Evolutionary conservation across 2,797 vertebrate genomes (phyloP).

Genomic region (Triplophysa yarkandensis): DNA sequence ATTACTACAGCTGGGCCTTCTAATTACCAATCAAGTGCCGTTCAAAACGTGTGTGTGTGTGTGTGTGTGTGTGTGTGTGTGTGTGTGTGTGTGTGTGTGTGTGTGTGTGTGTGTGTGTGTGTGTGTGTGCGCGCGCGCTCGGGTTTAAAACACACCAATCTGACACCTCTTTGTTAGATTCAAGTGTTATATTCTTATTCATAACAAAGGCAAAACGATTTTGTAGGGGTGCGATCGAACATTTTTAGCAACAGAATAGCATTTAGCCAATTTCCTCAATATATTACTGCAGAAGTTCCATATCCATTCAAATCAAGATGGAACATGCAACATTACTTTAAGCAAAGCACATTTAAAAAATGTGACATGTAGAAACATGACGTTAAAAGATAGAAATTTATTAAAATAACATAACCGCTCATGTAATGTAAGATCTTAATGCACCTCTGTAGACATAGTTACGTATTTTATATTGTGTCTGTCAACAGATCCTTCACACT

Average conservation of each 20-base stretch:
- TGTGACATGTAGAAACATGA: too few species aligned
- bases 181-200: slow-evolving; percentile 10
- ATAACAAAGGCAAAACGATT: slow-evolving; percentile 23
- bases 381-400: too few species aligned
- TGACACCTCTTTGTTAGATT: slow-evolving; percentile 12
- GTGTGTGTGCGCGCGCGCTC: not conserved
- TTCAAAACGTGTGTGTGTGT: not conserved
- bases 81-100: not conserved
- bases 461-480: too few species aligned
- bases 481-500: too few species aligned
- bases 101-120: not conserved
- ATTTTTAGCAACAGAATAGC: not conserved
- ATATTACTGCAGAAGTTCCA: not conserved
- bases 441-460: too few species aligned
- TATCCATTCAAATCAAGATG: not conserved
- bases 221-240: not conserved
- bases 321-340: not conserved
- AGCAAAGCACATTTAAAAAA: too few species aligned
- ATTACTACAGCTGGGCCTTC: slow-evolving; percentile 29
- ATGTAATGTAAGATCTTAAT: too few species aligned
- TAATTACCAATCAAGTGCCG: slow-evolving; percentile 43
- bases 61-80: not conserved
- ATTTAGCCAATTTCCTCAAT: not conserved
- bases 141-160: slow-evolving; percentile 4
- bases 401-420: too few species aligned